A percentile compares a stretch with the other conserved stretches of the same genome.
phyloP scores from a whole-genome alignment of 2,888 invertebrate genomes.

The Arctia plantaginis region DNA sequence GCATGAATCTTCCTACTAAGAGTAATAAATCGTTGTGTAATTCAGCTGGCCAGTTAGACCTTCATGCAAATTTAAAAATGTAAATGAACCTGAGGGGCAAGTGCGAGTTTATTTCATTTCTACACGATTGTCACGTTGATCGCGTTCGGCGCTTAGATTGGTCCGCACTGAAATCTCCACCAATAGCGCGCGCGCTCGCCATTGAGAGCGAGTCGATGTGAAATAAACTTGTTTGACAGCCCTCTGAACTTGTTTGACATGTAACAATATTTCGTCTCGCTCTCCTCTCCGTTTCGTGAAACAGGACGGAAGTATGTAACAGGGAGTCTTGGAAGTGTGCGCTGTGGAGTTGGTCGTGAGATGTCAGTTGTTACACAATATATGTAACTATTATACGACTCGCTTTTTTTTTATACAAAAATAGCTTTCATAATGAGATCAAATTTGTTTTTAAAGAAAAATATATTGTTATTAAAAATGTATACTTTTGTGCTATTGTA shows the following conservation, averaged over 20 bases:
- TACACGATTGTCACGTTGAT: background rate
- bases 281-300: background rate
- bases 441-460: background rate
- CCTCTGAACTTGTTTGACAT: background rate
- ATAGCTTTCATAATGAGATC: background rate
- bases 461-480: background rate
- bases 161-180: too few relatives aligned
- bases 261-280: background rate
- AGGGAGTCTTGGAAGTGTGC: too few relatives aligned
- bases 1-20: background rate
- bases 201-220: background rate
- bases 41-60: background rate
- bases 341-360: background rate
- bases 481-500: background rate
- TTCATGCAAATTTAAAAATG: background rate
- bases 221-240: background rate
- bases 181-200: too few relatives aligned
- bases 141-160: too few relatives aligned
- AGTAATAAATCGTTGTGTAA: background rate
- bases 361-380: background rate
- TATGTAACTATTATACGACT: too few relatives aligned
- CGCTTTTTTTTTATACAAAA: background rate
- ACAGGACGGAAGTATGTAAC: background rate
- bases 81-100: too few relatives aligned
- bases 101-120: too few relatives aligned